Base-by-base conservation (phyloP, 2,888 invertebrate genomes). In the Psylliodes chrysocephalus region DNA sequence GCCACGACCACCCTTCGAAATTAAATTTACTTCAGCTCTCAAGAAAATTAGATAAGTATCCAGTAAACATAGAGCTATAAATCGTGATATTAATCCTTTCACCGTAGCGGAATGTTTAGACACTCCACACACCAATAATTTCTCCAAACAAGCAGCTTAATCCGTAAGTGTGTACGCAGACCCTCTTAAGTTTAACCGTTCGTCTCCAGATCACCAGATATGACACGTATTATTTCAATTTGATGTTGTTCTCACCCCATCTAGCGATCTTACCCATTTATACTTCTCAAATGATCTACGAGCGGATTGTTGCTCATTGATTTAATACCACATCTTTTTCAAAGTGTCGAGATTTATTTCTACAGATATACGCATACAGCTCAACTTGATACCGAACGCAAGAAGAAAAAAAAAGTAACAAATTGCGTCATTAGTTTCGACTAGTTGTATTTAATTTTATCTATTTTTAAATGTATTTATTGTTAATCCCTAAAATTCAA, bases 191-290 rank as follows among this genome's bases (percentile, higher is more conserved):
- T 56, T 52, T 53, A 63, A 63, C 44, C 63, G 60, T 63, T 67
- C 61, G 57, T 66, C 66, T 64, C 60, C 53, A 67, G 71, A 70
- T 71, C 60, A 66, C 55, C 55, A 75, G 78, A 76, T 76, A 74
- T 69, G 72, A 75, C 76, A 75, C 75, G 75, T 71, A 73, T 75
- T 75, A 75, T 75, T 76, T 74, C 72, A 74, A 71, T 74, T 73
- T 75, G 71, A 74, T 76, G 72, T 69, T 69, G 71, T 75, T 73
- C 72, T 69, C 74, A 74, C 74, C 74, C 74, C 70, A 74, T 73
- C 70, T 64, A 46, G 64, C 59, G 66, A 69, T 71, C 70, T 70
- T 68, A 70, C 71, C 70, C 69, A 68, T 70, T 73, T 63, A 69
- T 72, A 49, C 28, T 64, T 57, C 69, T 65, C 68, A 59, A 59